Evolutionary conservation across 2,113 vertebrate genomes (phyloP).

Genomic region (Xerus inauris): DNA sequence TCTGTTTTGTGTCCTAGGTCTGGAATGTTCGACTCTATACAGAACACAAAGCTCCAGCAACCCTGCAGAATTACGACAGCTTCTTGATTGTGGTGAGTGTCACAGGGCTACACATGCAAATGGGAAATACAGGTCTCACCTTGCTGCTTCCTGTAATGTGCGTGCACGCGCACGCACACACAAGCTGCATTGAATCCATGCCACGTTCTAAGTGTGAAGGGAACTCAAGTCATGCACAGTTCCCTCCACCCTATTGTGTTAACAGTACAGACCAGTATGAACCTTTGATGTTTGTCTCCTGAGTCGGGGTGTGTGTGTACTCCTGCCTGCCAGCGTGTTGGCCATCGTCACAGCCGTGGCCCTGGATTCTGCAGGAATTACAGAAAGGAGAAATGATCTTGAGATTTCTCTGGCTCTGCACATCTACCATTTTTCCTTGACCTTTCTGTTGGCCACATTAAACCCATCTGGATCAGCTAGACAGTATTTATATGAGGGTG

Average conservation of each 20-base stretch:
- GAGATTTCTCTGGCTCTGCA: background rate
- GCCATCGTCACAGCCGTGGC: rapidly evolving
- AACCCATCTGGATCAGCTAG: background rate
- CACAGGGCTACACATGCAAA: background rate
- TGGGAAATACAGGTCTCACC: background rate
- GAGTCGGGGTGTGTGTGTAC: background rate
- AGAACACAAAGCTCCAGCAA: slow-evolving; percentile 92
- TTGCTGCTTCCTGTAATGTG: background rate
- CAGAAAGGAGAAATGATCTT: background rate
- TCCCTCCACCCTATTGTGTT: background rate
- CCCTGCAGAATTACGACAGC: slow-evolving; percentile 92
- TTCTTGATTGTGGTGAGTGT: slow-evolving; percentile 93
- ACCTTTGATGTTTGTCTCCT: background rate
- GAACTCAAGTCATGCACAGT: background rate
- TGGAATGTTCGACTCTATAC: slow-evolving; percentile 95
- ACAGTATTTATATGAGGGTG: background rate
- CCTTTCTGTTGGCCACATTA: background rate
- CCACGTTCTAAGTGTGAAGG: background rate
- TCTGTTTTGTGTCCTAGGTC: slow-evolving; percentile 88
- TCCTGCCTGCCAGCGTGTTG: background rate
- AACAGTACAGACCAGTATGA: background rate
- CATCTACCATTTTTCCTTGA: background rate
- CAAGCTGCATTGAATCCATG: background rate
- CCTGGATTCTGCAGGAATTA: background rate
- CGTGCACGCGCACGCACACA: background rate